phyloP scores from a whole-genome alignment of 2,113 vertebrate genomes.

The Peromyscus californicus region DNA sequence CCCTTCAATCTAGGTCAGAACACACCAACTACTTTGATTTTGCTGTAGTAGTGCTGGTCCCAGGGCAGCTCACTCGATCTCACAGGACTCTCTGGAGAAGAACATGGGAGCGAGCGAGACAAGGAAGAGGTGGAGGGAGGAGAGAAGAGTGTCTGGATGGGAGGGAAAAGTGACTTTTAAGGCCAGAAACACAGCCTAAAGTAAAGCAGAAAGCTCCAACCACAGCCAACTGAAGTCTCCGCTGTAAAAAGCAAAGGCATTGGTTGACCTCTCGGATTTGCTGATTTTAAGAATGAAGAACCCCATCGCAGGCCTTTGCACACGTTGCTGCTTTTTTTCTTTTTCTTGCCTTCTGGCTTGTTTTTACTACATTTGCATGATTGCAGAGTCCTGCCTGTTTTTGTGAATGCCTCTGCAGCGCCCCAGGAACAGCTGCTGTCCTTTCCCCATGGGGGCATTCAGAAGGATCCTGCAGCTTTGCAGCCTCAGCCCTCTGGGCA shows the following conservation, averaged over 20 bases:
- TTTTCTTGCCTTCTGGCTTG: slow-evolving; percentile 49
- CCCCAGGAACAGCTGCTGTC: slow-evolving; percentile 36
- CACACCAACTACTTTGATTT: slow-evolving; percentile 81
- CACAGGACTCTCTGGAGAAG: background rate
- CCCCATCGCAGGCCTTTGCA: background rate
- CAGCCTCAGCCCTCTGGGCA: background rate
- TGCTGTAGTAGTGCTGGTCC: slow-evolving; percentile 62
- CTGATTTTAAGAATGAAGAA: slow-evolving; percentile 50
- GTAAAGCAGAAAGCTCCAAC: background rate
- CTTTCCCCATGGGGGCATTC: background rate
- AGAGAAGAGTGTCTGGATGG: background rate
- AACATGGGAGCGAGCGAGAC: background rate
- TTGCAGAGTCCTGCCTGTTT: slow-evolving; percentile 45
- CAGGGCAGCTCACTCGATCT: background rate
- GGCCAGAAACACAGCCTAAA: background rate
- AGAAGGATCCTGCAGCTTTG: background rate
- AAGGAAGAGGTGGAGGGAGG: background rate
- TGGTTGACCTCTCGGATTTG: slow-evolving; percentile 34
- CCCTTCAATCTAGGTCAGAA: slow-evolving; percentile 84
- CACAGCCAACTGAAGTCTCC: background rate
- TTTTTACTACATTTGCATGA: slow-evolving; percentile 15
- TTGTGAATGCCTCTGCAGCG: background rate
- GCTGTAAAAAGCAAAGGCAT: background rate
- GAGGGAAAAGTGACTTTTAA: background rate
- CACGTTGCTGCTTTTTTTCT: slow-evolving; percentile 53